phyloP scores from a whole-genome alignment of 2,113 vertebrate species.

The Pristiophorus japonicus region DNA sequence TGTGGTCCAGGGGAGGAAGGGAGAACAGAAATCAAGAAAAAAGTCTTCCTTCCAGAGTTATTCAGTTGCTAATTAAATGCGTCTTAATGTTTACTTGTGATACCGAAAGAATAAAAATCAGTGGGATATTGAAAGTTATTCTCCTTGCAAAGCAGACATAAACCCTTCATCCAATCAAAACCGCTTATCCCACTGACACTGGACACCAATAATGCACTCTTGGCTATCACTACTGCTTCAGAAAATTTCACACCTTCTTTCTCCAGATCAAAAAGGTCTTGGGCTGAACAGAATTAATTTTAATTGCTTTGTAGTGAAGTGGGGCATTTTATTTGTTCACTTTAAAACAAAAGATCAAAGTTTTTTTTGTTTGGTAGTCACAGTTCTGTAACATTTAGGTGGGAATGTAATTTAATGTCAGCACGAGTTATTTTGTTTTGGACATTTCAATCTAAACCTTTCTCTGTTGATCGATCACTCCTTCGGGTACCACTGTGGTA shows the following conservation, averaged over 20 bases:
- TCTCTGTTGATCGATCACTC: background rate
- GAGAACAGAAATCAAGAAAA: background rate
- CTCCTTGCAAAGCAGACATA: background rate
- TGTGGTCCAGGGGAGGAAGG: background rate
- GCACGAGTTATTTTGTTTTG: background rate
- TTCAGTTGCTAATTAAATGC: background rate
- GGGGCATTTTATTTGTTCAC: background rate
- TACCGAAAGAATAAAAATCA: slow-evolving; percentile 2
- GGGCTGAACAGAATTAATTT: background rate
- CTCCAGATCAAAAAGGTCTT: background rate
- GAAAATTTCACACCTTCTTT: background rate
- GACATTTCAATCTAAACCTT: background rate
- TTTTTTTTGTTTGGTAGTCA: background rate
- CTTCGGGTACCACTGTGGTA: background rate
- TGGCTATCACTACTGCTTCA: background rate
- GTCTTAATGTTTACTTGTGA: background rate
- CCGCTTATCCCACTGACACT: background rate
- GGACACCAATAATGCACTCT: background rate
- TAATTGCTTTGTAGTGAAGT: background rate
- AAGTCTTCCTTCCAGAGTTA: background rate
- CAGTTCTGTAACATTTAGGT: background rate
- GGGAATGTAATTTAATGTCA: background rate
- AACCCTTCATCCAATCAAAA: background rate
- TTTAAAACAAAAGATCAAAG: background rate
- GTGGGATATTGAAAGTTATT: background rate